Conservation (phyloP, 2,888 invertebrate species). For the Lycaena phlaeas region DNA sequence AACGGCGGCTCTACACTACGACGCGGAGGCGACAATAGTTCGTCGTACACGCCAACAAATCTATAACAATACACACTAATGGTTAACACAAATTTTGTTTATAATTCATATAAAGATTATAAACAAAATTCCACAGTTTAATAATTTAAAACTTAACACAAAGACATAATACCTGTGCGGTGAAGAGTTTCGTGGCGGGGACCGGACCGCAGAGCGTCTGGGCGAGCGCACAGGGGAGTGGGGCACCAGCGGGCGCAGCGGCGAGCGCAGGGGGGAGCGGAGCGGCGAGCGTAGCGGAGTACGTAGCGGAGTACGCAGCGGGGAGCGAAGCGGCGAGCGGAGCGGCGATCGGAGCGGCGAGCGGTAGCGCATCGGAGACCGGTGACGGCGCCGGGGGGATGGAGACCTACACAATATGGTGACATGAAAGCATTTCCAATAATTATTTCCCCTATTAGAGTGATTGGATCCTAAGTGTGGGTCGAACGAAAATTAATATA, state of each 20-base stretch:
- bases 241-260: conserved; percentile 26
- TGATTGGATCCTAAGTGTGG: too few species aligned
- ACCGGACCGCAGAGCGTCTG: conserved; percentile 32
- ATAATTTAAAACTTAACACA: too few species aligned
- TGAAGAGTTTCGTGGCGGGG: conserved; percentile 39
- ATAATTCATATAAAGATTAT: too few species aligned
- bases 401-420: conserved; percentile 42
- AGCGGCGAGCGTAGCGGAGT: conserved; percentile 29
- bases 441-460: too few species aligned
- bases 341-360: conserved; percentile 44
- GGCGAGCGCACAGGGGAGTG: conserved; percentile 35
- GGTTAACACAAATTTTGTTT: background rate
- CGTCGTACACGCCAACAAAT: conserved; percentile 61
- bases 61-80: conserved; percentile 28
- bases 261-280: conserved; percentile 47
- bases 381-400: conserved; percentile 63
- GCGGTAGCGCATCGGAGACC: conserved; percentile 57
- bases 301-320: conserved; percentile 35
- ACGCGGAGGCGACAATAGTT: conserved; percentile 64
- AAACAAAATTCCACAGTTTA: too few species aligned
- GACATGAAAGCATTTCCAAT: background rate
- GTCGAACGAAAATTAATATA: too few species aligned
- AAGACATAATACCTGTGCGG: conserved; percentile 39
- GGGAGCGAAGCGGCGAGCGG: conserved; percentile 27
- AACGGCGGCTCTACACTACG: conserved; percentile 64